A percentile compares a stretch with the other conserved stretches of the same genome.
These are phyloP conservation scores for Paralichthys olivaceus DNA, from an alignment of 2,113 vertebrate species.

Conservation along the genomic window DNA sequence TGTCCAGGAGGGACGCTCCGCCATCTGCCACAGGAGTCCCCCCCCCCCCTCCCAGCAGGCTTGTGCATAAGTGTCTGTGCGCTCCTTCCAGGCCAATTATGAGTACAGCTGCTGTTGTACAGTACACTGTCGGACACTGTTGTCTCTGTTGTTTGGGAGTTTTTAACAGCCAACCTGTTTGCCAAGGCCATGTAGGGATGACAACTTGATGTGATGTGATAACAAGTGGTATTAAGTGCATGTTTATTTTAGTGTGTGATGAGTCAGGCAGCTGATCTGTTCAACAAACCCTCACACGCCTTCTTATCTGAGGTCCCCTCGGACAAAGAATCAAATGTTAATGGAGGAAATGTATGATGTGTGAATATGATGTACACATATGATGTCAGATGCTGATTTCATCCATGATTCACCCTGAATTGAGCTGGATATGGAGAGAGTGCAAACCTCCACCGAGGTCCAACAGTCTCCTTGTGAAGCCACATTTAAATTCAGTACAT, in stretches of 20 bases:
- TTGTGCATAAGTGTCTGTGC: slow-evolving; percentile 12
- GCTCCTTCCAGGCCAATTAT: slow-evolving; percentile 67
- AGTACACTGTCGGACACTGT: slow-evolving; percentile 47
- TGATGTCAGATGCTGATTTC: neutral
- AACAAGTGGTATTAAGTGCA: neutral
- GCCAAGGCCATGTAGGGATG: slow-evolving; percentile 7
- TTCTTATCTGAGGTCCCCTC: too few species aligned
- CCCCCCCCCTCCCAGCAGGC: slow-evolving; percentile 69
- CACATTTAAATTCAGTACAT: neutral
- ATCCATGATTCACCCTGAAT: neutral
- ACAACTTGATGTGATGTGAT: slow-evolving; percentile 6
- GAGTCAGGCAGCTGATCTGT: neutral
- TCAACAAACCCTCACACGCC: neutral
- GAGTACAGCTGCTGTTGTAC: slow-evolving; percentile 54
- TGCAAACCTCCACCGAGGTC: too few species aligned
- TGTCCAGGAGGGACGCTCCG: slow-evolving; percentile 73
- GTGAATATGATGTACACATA: too few species aligned
- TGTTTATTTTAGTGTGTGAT: neutral
- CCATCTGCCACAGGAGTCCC: slow-evolving; percentile 81
- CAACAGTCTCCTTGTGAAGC: neutral
- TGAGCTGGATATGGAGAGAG: too few species aligned
- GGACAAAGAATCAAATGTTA: neutral
- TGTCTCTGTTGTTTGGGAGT: slow-evolving; percentile 39
- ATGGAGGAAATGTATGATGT: neutral
- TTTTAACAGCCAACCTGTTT: slow-evolving; percentile 21